Conservation (phyloP, 1,140 invertebrate genomes). For the Frieseomelitta varia region DNA sequence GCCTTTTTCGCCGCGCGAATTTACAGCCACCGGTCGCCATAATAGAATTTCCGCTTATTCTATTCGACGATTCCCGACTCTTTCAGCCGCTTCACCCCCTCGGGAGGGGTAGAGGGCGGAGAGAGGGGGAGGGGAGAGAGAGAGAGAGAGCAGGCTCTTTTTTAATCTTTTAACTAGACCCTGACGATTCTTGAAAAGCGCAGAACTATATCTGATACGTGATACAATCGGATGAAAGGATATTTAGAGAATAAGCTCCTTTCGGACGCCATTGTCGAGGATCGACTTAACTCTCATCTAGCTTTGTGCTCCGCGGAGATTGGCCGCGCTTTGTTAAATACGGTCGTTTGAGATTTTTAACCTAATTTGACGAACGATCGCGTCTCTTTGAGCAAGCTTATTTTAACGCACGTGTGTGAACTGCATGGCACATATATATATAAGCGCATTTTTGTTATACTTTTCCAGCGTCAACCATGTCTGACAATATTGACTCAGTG, state of each 20-base stretch:
- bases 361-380: neutral
- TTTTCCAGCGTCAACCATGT: too few species aligned
- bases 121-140: too few species aligned
- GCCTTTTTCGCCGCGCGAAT: neutral
- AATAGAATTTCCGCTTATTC: neutral
- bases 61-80: neutral
- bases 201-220: slow-evolving; percentile 5
- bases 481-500: too few species aligned
- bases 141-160: too few species aligned
- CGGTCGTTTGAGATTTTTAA: neutral
- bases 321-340: neutral
- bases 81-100: too few species aligned
- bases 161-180: neutral
- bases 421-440: neutral
- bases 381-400: neutral
- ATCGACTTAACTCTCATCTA: neutral
- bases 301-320: neutral
- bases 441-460: too few species aligned
- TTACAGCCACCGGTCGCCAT: neutral
- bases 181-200: neutral
- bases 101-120: too few species aligned
- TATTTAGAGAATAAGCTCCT: slow-evolving; percentile 4
- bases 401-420: neutral
- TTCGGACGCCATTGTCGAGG: neutral
- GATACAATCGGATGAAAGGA: slow-evolving; percentile 6